Conservation (phyloP, 1,140 invertebrate species). For the Theocolax elegans region DNA sequence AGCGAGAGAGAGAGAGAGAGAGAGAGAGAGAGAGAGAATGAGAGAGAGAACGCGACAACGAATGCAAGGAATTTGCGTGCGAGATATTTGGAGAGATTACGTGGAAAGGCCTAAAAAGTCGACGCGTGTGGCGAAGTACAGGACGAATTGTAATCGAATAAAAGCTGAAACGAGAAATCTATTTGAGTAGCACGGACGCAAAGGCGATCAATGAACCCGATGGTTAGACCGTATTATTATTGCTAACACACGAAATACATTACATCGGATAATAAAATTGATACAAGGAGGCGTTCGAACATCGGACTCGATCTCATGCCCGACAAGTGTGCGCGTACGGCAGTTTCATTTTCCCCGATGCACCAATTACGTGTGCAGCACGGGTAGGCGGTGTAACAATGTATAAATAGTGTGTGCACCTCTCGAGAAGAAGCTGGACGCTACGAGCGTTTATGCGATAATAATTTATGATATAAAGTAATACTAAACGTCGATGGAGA, state of each 20-base stretch:
- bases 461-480: constrained; percentile 19
- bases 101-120: constrained; percentile 36
- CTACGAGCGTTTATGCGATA: constrained; percentile 20
- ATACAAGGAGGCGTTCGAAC: background rate
- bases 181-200: too few species aligned
- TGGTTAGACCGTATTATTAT: too few species aligned
- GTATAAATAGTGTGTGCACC: constrained; percentile 13
- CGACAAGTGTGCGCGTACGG: constrained; percentile 20
- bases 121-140: constrained; percentile 29
- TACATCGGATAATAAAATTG: background rate
- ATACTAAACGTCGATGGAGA: background rate
- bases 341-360: constrained; percentile 7
- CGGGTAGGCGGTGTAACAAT: constrained; percentile 24
- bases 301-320: constrained; percentile 35
- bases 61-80: too few species aligned
- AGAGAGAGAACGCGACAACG: too few species aligned
- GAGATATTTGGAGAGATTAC: too few species aligned
- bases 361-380: background rate
- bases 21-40: constrained; percentile 19
- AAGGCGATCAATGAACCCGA: constrained; percentile 14
- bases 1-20: constrained; percentile 29
- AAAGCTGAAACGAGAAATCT: background rate
- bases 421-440: background rate
- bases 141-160: background rate
- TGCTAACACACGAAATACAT: too few species aligned